Conservation (phyloP, 2,888 invertebrate species). For the Cryptus armator region DNA sequence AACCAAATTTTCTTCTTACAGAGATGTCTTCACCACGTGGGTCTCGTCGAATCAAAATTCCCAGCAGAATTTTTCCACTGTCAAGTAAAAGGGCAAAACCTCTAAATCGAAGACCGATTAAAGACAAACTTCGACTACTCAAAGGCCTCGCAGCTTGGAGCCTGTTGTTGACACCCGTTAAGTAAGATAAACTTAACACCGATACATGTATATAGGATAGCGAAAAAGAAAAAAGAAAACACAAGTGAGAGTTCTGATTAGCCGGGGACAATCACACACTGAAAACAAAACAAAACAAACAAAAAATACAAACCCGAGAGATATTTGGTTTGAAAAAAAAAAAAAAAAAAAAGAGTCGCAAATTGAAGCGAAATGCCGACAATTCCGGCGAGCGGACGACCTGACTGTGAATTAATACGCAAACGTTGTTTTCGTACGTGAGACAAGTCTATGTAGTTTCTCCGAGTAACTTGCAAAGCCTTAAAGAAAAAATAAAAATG, state of each 20-base stretch:
- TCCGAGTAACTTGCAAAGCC: constrained; percentile 53
- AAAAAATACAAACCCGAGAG: constrained; percentile 44
- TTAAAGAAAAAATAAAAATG: constrained; percentile 31
- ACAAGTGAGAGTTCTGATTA: constrained; percentile 70
- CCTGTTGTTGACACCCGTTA: constrained; percentile 74
- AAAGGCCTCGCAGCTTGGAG: constrained; percentile 72
- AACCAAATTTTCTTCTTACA: constrained; percentile 82
- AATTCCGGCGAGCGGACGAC: constrained; percentile 42
- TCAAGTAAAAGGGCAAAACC: constrained; percentile 87
- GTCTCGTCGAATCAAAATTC: constrained; percentile 94
- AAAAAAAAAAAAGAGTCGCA: constrained; percentile 11
- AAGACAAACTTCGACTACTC: constrained; percentile 68
- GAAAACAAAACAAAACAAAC: constrained; percentile 22
- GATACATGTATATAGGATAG: constrained; percentile 73
- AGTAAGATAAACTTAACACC: constrained; percentile 75
- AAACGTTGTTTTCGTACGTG: constrained; percentile 50
- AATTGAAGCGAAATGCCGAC: constrained; percentile 51
- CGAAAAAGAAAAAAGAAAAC: constrained; percentile 45
- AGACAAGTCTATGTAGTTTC: constrained; percentile 40
- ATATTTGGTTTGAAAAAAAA: constrained; percentile 42
- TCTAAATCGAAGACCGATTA: constrained; percentile 38
- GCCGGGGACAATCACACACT: constrained; percentile 71
- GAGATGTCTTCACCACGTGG: constrained; percentile 96
- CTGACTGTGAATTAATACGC: constrained; percentile 35
- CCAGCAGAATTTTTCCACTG: constrained; percentile 92